Evolutionary conservation across 2,113 vertebrate genomes (phyloP).

Genomic region (Plectropomus leopardus): DNA sequence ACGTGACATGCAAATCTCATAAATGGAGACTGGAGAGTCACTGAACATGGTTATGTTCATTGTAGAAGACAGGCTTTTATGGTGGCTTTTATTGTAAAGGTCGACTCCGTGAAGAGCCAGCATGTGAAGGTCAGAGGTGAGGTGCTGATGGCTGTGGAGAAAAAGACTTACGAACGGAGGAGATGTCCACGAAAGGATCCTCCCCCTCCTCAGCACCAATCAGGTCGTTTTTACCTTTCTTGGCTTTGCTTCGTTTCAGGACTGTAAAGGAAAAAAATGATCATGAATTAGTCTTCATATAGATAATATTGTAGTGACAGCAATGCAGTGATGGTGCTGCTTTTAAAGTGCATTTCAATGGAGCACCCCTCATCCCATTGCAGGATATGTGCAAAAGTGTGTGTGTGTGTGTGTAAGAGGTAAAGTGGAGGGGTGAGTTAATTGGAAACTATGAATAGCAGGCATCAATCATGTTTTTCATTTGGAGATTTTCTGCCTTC

Average conservation of each 20-base stretch:
- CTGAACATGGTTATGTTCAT: neutral
- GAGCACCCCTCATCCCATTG: too few relatives aligned
- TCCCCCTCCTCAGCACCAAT: conserved; percentile 95
- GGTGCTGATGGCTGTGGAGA: conserved; percentile 3
- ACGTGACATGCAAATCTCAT: conserved; percentile 27
- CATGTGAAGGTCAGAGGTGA: conserved; percentile 44
- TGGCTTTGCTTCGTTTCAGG: conserved; percentile 92
- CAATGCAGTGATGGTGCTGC: neutral
- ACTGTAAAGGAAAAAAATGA: conserved; percentile 81
- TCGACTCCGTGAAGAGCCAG: conserved; percentile 24
- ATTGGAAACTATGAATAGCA: conserved; percentile 62
- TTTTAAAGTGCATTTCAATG: too few relatives aligned
- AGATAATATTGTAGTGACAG: neutral
- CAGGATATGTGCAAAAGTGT: neutral
- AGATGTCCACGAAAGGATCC: conserved; percentile 93
- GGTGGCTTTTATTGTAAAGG: conserved; percentile 54
- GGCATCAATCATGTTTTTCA: conserved; percentile 62
- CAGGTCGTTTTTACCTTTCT: conserved; percentile 94
- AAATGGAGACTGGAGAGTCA: conserved; percentile 20
- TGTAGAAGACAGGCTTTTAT: conserved; percentile 26
- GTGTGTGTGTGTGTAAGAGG: conserved; percentile 19
- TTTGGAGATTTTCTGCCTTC: conserved; percentile 57
- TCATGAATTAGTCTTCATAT: neutral
- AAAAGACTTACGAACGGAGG: conserved; percentile 91
- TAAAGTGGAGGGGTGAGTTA: conserved; percentile 34